A percentile compares a stretch with the other conserved stretches of the same genome.
These are phyloP conservation scores for Biston stratarius DNA, from an alignment of 2,888 invertebrate genomes.

Conservation along the genomic window DNA sequence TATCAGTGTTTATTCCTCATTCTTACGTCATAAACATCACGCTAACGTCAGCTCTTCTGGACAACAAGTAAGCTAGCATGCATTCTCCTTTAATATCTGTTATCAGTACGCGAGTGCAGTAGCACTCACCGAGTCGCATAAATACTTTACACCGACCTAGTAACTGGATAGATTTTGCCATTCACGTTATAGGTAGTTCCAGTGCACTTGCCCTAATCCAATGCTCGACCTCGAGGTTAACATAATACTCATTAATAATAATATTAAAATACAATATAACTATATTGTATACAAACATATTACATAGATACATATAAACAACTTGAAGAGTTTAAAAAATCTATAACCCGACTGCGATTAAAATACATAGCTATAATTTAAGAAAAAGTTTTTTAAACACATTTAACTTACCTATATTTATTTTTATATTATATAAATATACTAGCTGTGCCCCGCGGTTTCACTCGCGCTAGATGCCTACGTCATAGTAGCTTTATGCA, in stretches of 20 bases:
- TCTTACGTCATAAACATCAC: background rate
- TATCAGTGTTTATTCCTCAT: too few relatives aligned
- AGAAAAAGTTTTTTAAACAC: too few relatives aligned
- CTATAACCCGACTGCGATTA: too few relatives aligned
- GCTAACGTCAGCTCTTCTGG: background rate
- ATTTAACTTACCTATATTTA: too few relatives aligned
- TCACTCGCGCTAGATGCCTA: too few relatives aligned
- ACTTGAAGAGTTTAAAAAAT: too few relatives aligned
- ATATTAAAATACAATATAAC: background rate
- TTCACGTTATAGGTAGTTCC: background rate
- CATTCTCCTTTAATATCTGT: background rate
- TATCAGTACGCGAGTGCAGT: constrained; percentile 6
- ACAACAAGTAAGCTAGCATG: background rate
- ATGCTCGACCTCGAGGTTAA: background rate
- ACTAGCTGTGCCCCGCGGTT: too few relatives aligned
- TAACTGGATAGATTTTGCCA: constrained; percentile 2
- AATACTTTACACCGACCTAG: background rate
- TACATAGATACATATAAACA: background rate
- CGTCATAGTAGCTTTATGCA: too few relatives aligned
- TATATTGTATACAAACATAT: background rate
- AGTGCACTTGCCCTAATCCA: background rate
- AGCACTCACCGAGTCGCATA: constrained; percentile 17
- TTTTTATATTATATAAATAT: too few relatives aligned
- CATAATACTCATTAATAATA: background rate
- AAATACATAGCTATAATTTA: too few relatives aligned